Conservation (phyloP, 53 echinoderm and acorn worm genomes). For the Pentamera pediparva region DNA sequence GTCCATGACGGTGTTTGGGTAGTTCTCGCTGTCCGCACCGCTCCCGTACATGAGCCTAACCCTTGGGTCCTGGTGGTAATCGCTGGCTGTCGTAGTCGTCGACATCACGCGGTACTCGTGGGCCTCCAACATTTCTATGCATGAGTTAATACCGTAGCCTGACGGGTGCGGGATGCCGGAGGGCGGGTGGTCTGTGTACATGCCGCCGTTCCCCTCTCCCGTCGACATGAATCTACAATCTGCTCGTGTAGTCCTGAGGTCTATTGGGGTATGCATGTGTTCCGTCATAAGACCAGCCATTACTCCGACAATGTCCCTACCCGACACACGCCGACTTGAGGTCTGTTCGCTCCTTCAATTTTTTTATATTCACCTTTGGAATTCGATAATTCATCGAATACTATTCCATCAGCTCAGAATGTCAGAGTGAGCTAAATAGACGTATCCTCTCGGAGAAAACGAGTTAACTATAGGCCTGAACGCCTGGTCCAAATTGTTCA, state of each 20-base stretch:
- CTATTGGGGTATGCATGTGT: conserved; percentile 20
- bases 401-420: no score
- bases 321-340: conserved; percentile 22
- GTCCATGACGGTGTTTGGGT: background rate
- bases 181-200: conserved; percentile 22
- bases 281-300: conserved; percentile 8
- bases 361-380: background rate
- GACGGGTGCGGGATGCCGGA: conserved; percentile 21
- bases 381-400: no score
- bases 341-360: background rate
- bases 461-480: no score
- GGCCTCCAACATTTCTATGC: conserved; percentile 16
- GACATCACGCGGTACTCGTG: conserved; percentile 28
- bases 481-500: no score
- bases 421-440: no score
- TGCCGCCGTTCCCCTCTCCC: background rate
- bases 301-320: background rate
- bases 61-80: conserved; percentile 31
- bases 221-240: conserved; percentile 25
- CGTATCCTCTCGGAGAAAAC: no score
- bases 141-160: conserved; percentile 7
- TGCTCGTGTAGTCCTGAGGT: conserved; percentile 17
- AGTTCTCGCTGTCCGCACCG: conserved; percentile 5
- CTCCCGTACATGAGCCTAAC: background rate
- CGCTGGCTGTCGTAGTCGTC: conserved; percentile 8